A percentile compares a stretch with the other conserved stretches of the same genome.
Evolutionary conservation across 2,888 invertebrate species (phyloP).

Genomic region (Cephus nigrinus): DNA sequence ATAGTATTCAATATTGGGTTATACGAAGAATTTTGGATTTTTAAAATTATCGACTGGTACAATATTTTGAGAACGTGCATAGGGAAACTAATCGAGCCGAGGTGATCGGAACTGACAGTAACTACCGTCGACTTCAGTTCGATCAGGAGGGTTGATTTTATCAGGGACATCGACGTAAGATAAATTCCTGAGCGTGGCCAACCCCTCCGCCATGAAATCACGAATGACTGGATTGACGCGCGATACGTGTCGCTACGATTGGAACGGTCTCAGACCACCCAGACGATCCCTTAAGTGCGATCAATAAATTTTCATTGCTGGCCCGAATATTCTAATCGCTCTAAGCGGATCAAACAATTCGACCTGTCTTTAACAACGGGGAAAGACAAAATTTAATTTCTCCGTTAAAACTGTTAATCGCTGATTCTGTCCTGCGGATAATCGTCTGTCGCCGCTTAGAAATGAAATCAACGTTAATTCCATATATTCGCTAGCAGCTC

Average conservation of each 20-base stretch:
- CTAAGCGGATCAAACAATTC: neutral
- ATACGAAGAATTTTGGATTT: neutral
- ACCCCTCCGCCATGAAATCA: slow-evolving; percentile 1
- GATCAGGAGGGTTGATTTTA: slow-evolving; percentile 33
- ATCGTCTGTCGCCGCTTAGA: neutral
- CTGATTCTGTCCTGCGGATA: neutral
- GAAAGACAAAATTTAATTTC: neutral
- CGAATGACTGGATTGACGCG: neutral
- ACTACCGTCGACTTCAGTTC: neutral
- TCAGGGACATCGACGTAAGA: slow-evolving; percentile 23
- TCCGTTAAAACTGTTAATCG: neutral
- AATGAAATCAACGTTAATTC: neutral
- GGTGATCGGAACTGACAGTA: neutral
- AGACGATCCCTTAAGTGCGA: slow-evolving; percentile 6
- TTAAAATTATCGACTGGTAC: neutral
- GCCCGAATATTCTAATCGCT: neutral
- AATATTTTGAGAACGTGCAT: neutral
- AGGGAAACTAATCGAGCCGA: neutral
- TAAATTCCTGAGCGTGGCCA: slow-evolving; percentile 1
- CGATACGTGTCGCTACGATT: slow-evolving; percentile 4
- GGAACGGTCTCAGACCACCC: slow-evolving; percentile 24
- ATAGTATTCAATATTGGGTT: neutral
- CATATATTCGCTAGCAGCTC: neutral
- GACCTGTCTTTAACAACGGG: neutral
- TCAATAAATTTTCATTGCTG: neutral